These are phyloP conservation scores for Macaca fascicularis DNA, from an alignment of 2,113 vertebrate genomes.

Conservation along the genomic window DNA sequence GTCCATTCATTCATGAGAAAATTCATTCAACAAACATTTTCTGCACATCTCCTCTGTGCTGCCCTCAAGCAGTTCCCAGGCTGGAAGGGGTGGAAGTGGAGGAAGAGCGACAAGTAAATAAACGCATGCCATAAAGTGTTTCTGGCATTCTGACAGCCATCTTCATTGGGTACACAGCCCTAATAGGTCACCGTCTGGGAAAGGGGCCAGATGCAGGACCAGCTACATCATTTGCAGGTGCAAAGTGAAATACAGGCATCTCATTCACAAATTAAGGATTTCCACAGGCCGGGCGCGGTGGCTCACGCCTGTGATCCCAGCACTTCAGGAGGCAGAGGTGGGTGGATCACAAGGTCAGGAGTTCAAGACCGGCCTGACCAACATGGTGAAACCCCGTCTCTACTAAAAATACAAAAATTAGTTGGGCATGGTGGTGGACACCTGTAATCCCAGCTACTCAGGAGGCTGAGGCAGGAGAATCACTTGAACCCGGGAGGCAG, in stretches of 20 bases:
- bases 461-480: too few species aligned
- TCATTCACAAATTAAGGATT: neutral
- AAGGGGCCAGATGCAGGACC: neutral
- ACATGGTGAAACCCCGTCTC: too few species aligned
- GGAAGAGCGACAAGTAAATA: fast-evolving
- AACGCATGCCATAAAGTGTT: neutral
- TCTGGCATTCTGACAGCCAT: fast-evolving
- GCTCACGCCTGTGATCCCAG: too few species aligned
- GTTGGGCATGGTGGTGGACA: too few species aligned
- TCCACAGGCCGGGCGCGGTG: neutral
- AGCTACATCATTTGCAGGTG: neutral
- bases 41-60: neutral
- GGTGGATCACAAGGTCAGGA: too few species aligned
- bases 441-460: too few species aligned
- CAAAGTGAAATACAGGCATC: neutral
- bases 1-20: neutral
- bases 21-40: neutral
- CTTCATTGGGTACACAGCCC: neutral
- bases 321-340: too few species aligned
- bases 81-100: neutral
- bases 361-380: too few species aligned
- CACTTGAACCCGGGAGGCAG: too few species aligned
- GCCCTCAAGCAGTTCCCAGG: neutral
- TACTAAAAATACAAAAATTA: too few species aligned
- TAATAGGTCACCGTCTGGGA: too few species aligned